Base-by-base conservation (phyloP, 2,888 invertebrate species). In the Spisula subtruncata region DNA sequence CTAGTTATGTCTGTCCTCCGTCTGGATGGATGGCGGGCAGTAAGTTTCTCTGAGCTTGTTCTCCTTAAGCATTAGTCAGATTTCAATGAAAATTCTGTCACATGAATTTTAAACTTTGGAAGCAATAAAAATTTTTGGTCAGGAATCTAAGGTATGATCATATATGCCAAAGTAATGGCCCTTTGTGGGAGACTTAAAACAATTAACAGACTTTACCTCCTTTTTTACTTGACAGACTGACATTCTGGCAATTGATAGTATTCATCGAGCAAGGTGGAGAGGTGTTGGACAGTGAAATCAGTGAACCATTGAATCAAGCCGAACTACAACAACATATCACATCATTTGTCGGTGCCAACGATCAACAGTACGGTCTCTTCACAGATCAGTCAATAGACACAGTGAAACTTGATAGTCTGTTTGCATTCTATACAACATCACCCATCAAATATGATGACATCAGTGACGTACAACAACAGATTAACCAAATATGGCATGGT, bases 211-310 rank as follows among this genome's bases (percentile, higher is more conserved):
- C 41, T 2, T 41, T 41, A 41, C 41, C 41, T 41, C 41, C 41
- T 8, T 41, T 41, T 51, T 51, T 51, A 51, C 12, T 10, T 51
- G 51, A 14, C 92, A 94, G 94, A 16, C 86, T 71, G n/a, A 85
- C 88, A 20, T 92, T 91, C 60, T 93, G 92, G 92, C 86, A 81
- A 66, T 41, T 93, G 46, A 91, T 91, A 12, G 84, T 93, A n/a
- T 93, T 94, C 71, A 89, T 92, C 32, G 91, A 91, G 66, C 86
- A 93, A 85, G 85, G 90, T 35, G 86, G 83, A 4, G 20, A 5
- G 16, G 71, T 89, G 8, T n/a, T 91, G 5, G 92, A 92, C 82
- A 60, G 92, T 60, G 87, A 93, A 75, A 80, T 92, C 12, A 83
- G 87, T n/a, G 81, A 66, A 35, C 82, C 85, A 32, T 54, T 93